A percentile compares a stretch with the other conserved stretches of the same genome.
phyloP scores from a whole-genome alignment of 2,797 vertebrate species.

The Synaphobranchus kaupii region DNA sequence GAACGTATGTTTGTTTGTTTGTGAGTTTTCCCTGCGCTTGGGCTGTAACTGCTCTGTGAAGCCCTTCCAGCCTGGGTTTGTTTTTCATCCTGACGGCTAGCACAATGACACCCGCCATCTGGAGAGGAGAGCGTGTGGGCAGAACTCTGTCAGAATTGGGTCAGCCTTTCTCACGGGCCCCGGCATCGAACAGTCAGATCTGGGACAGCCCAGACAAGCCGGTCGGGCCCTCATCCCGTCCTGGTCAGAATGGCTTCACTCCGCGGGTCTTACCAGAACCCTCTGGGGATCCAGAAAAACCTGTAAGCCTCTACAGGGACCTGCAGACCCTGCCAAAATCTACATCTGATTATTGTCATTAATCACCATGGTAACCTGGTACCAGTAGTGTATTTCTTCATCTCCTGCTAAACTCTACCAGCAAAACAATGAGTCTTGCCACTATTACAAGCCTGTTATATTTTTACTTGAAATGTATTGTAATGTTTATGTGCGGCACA shows the following conservation, averaged over 20 bases:
- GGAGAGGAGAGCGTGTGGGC: not conserved
- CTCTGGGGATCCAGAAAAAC: not conserved
- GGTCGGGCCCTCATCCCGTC: not conserved
- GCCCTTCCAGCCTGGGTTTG: not conserved
- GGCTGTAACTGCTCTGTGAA: not conserved
- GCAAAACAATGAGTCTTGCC: too few relatives aligned
- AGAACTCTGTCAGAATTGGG: conserved; percentile 1
- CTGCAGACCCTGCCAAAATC: not conserved
- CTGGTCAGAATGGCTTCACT: not conserved
- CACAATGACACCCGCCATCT: conserved; percentile 24
- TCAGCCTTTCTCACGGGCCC: not conserved
- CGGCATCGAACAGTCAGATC: not conserved
- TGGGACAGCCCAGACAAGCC: not conserved
- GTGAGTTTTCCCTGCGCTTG: not conserved
- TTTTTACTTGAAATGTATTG: too few relatives aligned
- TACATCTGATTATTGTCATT: not conserved
- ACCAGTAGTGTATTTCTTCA: too few relatives aligned
- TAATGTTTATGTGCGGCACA: too few relatives aligned
- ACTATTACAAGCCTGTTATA: too few relatives aligned
- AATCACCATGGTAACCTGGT: too few relatives aligned
- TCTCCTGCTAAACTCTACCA: too few relatives aligned
- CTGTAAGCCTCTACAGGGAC: not conserved
- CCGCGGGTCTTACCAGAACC: not conserved
- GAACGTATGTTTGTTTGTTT: not conserved
- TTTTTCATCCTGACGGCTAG: not conserved